Evolutionary conservation across 2,797 vertebrate species (phyloP).

Genomic region (Micrastur ruficollis): DNA sequence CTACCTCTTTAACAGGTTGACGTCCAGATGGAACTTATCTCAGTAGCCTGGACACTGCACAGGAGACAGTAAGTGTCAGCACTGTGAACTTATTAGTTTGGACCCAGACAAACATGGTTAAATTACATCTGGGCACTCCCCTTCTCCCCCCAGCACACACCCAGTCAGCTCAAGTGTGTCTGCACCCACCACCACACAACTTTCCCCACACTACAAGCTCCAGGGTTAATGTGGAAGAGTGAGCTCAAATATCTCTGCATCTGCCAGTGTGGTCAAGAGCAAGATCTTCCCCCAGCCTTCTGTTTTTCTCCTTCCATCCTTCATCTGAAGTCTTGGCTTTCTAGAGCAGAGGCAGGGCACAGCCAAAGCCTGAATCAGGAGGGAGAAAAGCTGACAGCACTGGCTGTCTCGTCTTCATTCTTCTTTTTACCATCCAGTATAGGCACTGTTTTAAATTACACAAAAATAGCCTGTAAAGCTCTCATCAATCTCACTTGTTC

Average conservation of each 20-base stretch:
- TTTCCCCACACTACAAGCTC: background rate
- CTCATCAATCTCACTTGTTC: constrained; percentile 55
- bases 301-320: background rate
- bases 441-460: constrained; percentile 59
- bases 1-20: background rate
- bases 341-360: background rate
- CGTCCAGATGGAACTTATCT: background rate
- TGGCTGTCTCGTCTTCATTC: background rate
- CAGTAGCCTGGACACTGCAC: background rate
- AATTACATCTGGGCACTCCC: background rate
- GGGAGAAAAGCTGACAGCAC: background rate
- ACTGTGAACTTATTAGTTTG: background rate
- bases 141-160: background rate
- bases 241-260: background rate
- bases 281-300: background rate
- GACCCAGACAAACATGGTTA: background rate
- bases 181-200: background rate
- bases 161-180: background rate
- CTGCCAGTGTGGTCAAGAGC: background rate
- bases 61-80: background rate
- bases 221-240: background rate
- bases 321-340: background rate
- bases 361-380: background rate
- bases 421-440: background rate
- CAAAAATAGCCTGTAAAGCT: constrained; percentile 48